phyloP scores from a whole-genome alignment of 1,140 invertebrate genomes.

The Ostrea edulis region DNA sequence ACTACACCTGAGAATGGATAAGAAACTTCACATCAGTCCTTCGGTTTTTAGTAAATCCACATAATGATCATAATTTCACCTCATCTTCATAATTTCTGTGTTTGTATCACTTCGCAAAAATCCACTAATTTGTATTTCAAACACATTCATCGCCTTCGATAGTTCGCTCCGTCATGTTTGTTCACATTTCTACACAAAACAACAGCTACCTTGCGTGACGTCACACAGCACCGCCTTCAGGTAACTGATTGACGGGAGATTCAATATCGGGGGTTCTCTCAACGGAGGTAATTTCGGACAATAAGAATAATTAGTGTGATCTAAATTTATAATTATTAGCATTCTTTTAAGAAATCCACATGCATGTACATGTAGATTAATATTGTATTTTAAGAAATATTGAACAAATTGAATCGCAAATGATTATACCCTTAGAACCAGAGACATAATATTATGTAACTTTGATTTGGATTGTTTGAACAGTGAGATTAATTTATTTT shows the following conservation, averaged over 20 bases:
- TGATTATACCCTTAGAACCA: too few species aligned
- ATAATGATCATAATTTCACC: not conserved
- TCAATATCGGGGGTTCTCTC: not conserved
- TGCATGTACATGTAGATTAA: too few species aligned
- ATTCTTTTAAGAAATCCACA: too few species aligned
- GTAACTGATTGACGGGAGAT: slow-evolving; percentile 26
- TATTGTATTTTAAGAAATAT: too few species aligned
- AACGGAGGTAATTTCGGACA: not conserved
- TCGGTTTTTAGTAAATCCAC: not conserved
- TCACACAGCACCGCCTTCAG: slow-evolving; percentile 36
- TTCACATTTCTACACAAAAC: slow-evolving; percentile 38
- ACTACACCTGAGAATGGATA: not conserved
- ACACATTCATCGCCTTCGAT: not conserved
- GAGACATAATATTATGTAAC: too few species aligned
- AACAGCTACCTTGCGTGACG: slow-evolving; percentile 40
- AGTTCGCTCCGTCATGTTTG: not conserved
- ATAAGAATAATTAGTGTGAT: too few species aligned
- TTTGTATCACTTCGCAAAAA: slow-evolving; percentile 14
- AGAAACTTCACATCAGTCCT: not conserved
- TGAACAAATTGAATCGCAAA: too few species aligned
- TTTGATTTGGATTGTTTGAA: too few species aligned
- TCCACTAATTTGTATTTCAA: slow-evolving; percentile 25
- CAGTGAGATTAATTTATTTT: too few species aligned
- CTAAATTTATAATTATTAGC: too few species aligned
- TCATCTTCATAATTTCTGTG: not conserved